Base-by-base conservation (phyloP, 2,797 vertebrate species). In the Arremon brunneinucha region DNA sequence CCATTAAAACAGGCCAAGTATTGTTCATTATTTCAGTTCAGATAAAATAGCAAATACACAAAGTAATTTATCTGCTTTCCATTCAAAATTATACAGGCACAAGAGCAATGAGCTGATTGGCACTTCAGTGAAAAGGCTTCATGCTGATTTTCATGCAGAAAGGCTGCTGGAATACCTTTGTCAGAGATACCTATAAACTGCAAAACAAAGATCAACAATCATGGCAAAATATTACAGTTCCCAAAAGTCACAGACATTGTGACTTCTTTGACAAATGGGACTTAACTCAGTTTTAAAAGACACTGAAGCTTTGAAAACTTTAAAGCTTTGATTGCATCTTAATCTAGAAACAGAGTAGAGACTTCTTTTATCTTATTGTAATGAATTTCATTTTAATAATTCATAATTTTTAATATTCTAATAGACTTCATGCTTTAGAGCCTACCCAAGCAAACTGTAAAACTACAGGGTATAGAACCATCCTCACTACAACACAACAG, bases 331-430 rank as follows among this genome's bases (percentile, higher is more conserved):
- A 68, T 74, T 87, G 65, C 32, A 85, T 89, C 55, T 68, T 87
- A 77, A 90, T 89, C 56, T 49, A 52, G n/a, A 56, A 80, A 86
- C 39, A 87, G 22, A 50, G 17, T 10, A 89, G 23, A 84, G 18
- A 75, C 20, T 80, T 67, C 50, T 89, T 96, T 93, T 74, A 64
- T 84, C 72, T 93, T 83, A 88, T 41, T 88, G 39, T 60, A 91
- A 91, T 87, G 68, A 92, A 81, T 9, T 60, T 89, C 49, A 43
- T 92, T 94, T 96, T 95, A 75, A 92, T 95, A 92, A 96, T 96
- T 96, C 76, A 95, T 87, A 53, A 57, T 89, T 95, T 87, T 96
- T 71, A 94, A 95, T 94, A 96, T 95, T 95, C 96, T 84, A 95
- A 96, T 93, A 94, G 62, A 70, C 78, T 78, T 91, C 46, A 88